Base-by-base conservation (phyloP, 2,888 invertebrate genomes). In the Hedya salicella region DNA sequence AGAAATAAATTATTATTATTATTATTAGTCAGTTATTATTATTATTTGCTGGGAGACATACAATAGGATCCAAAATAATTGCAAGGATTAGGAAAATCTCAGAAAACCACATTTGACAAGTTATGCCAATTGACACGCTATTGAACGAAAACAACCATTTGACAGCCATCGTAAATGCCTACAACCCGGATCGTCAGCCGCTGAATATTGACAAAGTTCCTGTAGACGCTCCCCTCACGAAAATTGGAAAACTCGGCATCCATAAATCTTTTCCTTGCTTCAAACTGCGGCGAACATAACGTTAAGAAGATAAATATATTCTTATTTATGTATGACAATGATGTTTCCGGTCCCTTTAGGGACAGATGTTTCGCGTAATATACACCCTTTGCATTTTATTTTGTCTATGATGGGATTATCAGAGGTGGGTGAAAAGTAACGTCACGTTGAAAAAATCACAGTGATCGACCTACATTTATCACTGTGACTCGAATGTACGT, bases 281-380 rank as follows among this genome's bases (percentile, higher is more conserved):
- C 46, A 21, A 32, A 50, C 42, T 32, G 30, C 48, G 50, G 39
- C 19, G n/a, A 52, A 30, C 30, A 30, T 42, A 49, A 49, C 36
- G 39, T 21, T 54, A 25, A 14, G 48, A 54, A 62, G 8, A 25
- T 42, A 61, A 50, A 25, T 32, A n/a, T 42, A 52, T 61, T 44
- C 30, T 42, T 50, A 25, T 60, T 49, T 49, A 61, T 61, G 61
- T 30, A 32, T 61, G 61, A 42, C 30, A 52, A 61, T 9, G 50
- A 59, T 48, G 14, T 59, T 59, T 49, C n/a, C 50, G 21, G 25
- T 49, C 1, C 21, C 49, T 30, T 32, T 42, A 30, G 50, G 61
- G 61, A 52, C 50, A 16, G 50, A 42, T 42, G 21, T 59, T 32
- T 4, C 17, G 11, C 25, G 21, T 61, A 50, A 61, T 61, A 61